A percentile compares a stretch with the other conserved stretches of the same genome.
Conservation (phyloP, 37 sponge, comb jelly and placozoan species). For the Ianthella basta region DNA sequence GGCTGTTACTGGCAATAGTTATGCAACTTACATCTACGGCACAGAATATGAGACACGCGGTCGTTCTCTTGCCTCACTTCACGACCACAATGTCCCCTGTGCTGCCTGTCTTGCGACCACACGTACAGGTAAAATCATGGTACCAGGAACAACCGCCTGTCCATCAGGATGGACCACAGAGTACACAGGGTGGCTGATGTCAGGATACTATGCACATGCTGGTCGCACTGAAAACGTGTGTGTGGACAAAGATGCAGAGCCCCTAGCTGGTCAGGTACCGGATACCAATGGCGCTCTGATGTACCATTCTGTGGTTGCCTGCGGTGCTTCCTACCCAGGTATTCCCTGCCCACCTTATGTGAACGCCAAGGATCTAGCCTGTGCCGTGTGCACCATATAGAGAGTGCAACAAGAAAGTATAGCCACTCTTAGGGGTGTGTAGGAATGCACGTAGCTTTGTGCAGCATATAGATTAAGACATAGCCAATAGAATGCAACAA, state of each 20-base stretch:
- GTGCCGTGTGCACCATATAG: slow-evolving; percentile 58
- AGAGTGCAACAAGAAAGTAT: no score
- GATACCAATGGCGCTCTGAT: slow-evolving; percentile 28
- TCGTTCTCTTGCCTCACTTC: not conserved
- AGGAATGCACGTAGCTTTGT: no score
- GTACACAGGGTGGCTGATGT: slow-evolving; percentile 61
- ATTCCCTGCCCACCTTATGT: slow-evolving; percentile 48
- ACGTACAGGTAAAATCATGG: slow-evolving; percentile 26
- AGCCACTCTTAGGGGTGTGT: no score
- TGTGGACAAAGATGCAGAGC: slow-evolving; percentile 45
- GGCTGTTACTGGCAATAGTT: not conserved
- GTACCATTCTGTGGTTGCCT: slow-evolving; percentile 32
- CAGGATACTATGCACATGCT: not conserved
- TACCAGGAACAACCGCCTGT: slow-evolving; percentile 39
- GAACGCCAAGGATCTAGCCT: slow-evolving; percentile 36
- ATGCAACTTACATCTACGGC: slow-evolving; percentile 20
- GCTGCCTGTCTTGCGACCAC: slow-evolving; percentile 43
- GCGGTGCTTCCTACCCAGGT: slow-evolving; percentile 30
- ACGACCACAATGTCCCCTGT: slow-evolving; percentile 47
- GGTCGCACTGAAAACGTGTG: slow-evolving; percentile 23
- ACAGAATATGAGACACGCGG: slow-evolving; percentile 23
- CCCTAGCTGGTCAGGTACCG: slow-evolving; percentile 6
- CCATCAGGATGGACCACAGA: slow-evolving; percentile 41
- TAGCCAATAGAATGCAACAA: no score
- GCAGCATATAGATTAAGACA: no score